Percentiles rank a stretch among this genome's conserved stretches.
Conservation (phyloP, 2,888 invertebrate species). For the Andrena fulva region DNA sequence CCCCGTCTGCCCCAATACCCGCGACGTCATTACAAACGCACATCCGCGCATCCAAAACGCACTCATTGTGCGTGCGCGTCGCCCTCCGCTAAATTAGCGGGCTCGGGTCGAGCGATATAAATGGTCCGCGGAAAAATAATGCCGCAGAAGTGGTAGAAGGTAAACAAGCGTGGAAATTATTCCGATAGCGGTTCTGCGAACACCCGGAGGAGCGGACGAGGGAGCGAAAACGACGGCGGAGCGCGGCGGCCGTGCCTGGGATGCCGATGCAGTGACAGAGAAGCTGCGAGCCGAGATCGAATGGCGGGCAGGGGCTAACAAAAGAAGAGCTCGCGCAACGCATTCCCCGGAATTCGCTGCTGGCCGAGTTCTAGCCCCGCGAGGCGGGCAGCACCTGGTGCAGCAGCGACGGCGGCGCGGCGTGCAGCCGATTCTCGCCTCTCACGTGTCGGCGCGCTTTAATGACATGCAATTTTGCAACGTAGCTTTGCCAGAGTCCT, state of each 20-base stretch:
- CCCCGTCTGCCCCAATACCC: not conserved
- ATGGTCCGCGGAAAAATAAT: conserved; percentile 1
- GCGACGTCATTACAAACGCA: not conserved
- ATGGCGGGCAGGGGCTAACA: conserved; percentile 4
- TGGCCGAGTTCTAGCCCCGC: conserved; percentile 30
- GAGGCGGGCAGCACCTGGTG: conserved; percentile 23
- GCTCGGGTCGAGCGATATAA: not conserved
- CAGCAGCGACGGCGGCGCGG: conserved; percentile 12
- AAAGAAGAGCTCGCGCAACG: conserved; percentile 53
- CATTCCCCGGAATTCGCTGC: conserved; percentile 40
- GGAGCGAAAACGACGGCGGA: conserved; percentile 16
- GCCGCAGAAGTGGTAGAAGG: conserved; percentile 41
- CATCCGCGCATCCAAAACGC: no score
- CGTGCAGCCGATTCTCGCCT: conserved; percentile 69
- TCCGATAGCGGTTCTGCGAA: conserved; percentile 46
- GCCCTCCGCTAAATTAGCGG: not conserved
- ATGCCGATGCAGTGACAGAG: conserved; percentile 66
- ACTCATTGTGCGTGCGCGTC: no score
- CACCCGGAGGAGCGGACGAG: not conserved
- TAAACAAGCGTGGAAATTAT: conserved; percentile 63
- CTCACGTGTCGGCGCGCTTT: conserved; percentile 76
- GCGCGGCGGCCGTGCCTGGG: conserved; percentile 38
- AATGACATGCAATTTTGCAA: conserved; percentile 84
- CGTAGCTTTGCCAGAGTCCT: conserved; percentile 81
- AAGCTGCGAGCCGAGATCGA: conserved; percentile 32